Base-by-base conservation (phyloP, 1,140 invertebrate genomes). In the Conopomorpha cramerella region DNA sequence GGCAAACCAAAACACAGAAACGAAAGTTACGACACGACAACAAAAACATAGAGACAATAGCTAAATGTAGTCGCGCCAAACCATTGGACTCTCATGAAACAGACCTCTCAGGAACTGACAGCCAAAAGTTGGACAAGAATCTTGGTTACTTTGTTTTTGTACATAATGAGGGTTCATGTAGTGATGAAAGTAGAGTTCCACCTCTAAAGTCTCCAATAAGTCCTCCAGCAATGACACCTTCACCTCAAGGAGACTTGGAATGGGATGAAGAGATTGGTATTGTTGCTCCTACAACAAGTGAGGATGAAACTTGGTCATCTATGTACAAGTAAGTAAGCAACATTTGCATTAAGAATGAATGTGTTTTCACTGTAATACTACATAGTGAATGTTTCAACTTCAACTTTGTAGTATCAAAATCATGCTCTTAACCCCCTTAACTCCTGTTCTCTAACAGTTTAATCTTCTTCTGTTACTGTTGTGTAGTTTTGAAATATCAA, bases 291-390 rank as follows among this genome's bases (percentile, higher is more conserved):
- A 60, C 51, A 10, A 76, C 71, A 11, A 67, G 54, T 54, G 71
- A 76, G 51, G 71, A 76, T 67, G 71, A 76, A 41, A 65, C 55
- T 13, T 72, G 66, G 66, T 57, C 62, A 19, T 67, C 71, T 18
- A 66, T 76, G 59, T 76, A 76, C 30, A 67, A 55, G 68, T 73
- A 14, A 41, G 53, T n/a, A n/a, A n/a, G n/a, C n/a, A n/a, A n/a
- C n/a, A n/a, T 34, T 31, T 35, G 7, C 3, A 7, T 36, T 34
- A n/a, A n/a, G n/a, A n/a, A n/a, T n/a, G n/a, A n/a, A n/a, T n/a
- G n/a, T n/a, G n/a, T n/a, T n/a, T n/a, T n/a, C n/a, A n/a, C n/a
- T n/a, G n/a, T n/a, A n/a, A n/a, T n/a, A n/a, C n/a, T n/a, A n/a
- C n/a, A n/a, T n/a, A n/a, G n/a, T n/a, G n/a, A n/a, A n/a, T n/a